Evolutionary conservation across 2,113 vertebrate species (phyloP), one percentile per base, ranked within the genome.

Genomic region (Eurypyga helias): DNA sequence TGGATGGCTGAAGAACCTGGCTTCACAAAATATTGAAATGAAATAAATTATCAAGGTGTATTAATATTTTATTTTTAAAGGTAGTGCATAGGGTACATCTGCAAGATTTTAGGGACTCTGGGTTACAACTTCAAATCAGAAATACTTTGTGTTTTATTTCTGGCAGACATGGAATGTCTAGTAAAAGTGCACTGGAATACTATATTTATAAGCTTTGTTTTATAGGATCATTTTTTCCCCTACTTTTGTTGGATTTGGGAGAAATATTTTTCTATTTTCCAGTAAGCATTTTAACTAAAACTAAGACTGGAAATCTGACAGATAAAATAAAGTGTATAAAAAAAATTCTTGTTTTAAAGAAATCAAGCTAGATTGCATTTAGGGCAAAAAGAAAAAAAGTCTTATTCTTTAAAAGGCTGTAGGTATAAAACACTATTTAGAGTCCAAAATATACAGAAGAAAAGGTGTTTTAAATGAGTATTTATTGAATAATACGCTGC

Each of bases 401-500:
- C 55, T 94, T 92, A 61, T 33, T 60, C 43, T 89, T 36, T 89
- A 95, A 96, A 97, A 95, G 80, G 51, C 72, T 93, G 54, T 92
- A 89, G 46, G 86, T 89, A 97, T 96, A 87, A 86, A 98, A 95
- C 82, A 86, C 21, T 96, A 78, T 62, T 87, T 80, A 87, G 83
- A 93, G 76, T 97, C 98, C 98, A 98, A 98, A 96, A 87, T 86
- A 98, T 70, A 98, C 98, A 98, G 87, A 96, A 78, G 88, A 85
- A 93, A 98, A 98, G 93, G 97, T 98, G 96, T 97, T 98, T 97
- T 94, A 97, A 98, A 98, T 97, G 95, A 97, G 82, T 87, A 96
- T 97, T 98, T 98, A 98, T 98, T 98, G 97, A 98, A 96, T 95
- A 97, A 86, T 96, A 98, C 94, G 96, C 93, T 98, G 96, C 89